Base-by-base conservation (phyloP, 1,140 invertebrate species). In the Trinorchestia longiramus region DNA sequence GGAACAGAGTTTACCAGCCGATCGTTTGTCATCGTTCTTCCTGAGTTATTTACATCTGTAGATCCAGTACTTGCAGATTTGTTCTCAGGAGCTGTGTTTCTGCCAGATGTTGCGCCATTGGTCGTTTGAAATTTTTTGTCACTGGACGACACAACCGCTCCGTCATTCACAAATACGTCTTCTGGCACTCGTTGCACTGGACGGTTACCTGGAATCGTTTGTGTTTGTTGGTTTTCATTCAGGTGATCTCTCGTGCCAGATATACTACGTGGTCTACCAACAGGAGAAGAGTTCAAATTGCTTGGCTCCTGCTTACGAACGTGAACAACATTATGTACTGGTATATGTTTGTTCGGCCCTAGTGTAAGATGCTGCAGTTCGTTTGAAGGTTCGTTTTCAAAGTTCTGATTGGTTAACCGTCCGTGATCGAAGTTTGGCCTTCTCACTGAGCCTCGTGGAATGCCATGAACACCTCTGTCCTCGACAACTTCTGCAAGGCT, bases 291-390 rank as follows among this genome's bases (percentile, higher is more conserved):
- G 43, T 45, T 94, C 8, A 44, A 43, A 40, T 11, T 45, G 43
- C 44, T 47, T 15, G 43, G 40, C 0, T 44, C 44, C 40, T 11
- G 43, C 44, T 44, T 45, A 45, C 92, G 43, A 8, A 94, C 43
- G 28, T 94, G 43, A 45, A 94, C 92, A 44, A 94, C 92, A 43
- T 94, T 94, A 45, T 94, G 92, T 47, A 94, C 92, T 45, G 92
- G 92, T n/a, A 47, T 45, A 47, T 8, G 92, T 47, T 94, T 94
- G 11, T 40, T 43, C 6, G 92, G 47, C 6, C 11, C 44, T 45
- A 47, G 43, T 45, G 43, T 94, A 8, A 94, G 43, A 94, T 23
- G 43, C 47, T 94, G 92, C 4, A 94, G 92, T 15, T 6, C 47
- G 92, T 94, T 40, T 40, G 43, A 45, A 0, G 92, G 92, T 45